A percentile compares a stretch with the other conserved stretches of the same genome.
Evolutionary conservation across 2,113 vertebrate species (phyloP).

Genomic region (Ciconia boyciana): DNA sequence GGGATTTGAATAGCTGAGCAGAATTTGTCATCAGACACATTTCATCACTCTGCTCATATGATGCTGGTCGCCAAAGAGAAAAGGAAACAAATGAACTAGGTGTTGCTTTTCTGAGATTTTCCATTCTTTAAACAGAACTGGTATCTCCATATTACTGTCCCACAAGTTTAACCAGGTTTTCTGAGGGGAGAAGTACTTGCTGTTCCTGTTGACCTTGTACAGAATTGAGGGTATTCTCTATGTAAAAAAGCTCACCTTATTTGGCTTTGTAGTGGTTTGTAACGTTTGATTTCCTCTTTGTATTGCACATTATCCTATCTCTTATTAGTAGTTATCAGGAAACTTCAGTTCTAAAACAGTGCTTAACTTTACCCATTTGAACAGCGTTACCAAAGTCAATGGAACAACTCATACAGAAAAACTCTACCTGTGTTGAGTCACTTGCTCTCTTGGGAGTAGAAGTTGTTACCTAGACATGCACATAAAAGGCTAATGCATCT

Average conservation of each 20-base stretch:
- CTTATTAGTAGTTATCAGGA: background rate
- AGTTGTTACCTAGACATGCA: background rate
- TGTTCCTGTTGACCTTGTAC: background rate
- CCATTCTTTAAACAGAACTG: background rate
- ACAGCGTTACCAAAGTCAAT: background rate
- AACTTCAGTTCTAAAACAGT: background rate
- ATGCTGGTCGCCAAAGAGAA: background rate
- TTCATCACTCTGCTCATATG: background rate
- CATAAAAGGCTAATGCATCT: background rate
- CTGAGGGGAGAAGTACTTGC: background rate
- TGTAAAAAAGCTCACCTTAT: background rate
- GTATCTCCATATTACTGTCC: background rate
- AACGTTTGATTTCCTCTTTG: background rate
- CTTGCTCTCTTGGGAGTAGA: background rate
- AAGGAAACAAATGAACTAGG: background rate
- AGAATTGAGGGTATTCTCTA: background rate
- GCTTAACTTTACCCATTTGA: background rate
- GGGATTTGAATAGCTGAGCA: background rate
- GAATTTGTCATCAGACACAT: background rate
- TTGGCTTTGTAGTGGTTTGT: background rate
- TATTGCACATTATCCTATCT: background rate
- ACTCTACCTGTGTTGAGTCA: background rate
- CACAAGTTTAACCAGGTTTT: background rate
- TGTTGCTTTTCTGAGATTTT: background rate
- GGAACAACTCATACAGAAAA: background rate